Evolutionary conservation across 2,113 vertebrate genomes (phyloP).

Genomic region (Falcunculus frontatus): DNA sequence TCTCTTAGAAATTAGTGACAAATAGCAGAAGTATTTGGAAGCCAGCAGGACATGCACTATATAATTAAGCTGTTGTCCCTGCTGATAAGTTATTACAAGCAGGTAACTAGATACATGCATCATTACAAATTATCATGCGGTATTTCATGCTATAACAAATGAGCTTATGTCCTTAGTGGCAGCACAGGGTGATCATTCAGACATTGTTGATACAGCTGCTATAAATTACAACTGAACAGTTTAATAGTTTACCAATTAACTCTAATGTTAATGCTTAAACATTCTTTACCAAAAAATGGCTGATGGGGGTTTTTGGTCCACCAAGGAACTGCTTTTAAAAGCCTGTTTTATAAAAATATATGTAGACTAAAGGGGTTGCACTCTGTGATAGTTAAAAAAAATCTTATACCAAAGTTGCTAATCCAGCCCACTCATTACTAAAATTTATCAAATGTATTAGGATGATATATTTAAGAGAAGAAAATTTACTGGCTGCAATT

Average conservation of each 20-base stretch:
- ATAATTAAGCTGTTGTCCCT: constrained; percentile 48
- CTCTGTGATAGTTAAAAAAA: background rate
- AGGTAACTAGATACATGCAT: constrained; percentile 26
- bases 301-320: background rate
- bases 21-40: background rate
- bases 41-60: background rate
- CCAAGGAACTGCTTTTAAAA: background rate
- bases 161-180: background rate
- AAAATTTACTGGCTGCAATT: background rate
- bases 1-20: background rate
- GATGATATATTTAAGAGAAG: background rate
- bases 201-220: background rate
- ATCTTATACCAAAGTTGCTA: background rate
- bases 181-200: background rate
- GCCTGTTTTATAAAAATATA: background rate
- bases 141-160: constrained; percentile 3
- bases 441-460: background rate
- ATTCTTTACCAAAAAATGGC: background rate
- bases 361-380: background rate
- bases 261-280: background rate
- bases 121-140: background rate
- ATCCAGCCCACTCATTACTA: background rate
- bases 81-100: constrained; percentile 25
- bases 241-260: constrained; percentile 58
- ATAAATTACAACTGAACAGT: constrained; percentile 26